Conservation (phyloP, 2,113 vertebrate species). For the Micronycteris hirsuta region DNA sequence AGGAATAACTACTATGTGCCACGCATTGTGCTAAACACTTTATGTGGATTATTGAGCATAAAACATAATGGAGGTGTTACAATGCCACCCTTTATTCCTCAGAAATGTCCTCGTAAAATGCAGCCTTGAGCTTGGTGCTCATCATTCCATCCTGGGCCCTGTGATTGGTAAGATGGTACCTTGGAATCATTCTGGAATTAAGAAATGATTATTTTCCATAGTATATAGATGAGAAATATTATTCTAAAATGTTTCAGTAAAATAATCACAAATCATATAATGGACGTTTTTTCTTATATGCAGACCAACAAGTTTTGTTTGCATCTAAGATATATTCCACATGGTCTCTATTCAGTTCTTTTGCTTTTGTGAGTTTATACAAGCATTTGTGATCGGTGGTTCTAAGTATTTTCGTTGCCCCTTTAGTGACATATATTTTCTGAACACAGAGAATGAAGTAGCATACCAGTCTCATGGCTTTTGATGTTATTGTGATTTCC, state of each 20-base stretch:
- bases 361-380: neutral
- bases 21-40: neutral
- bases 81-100: neutral
- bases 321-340: neutral
- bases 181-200: neutral
- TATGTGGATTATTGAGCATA: neutral
- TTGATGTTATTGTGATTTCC: slow-evolving; percentile 59
- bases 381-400: neutral
- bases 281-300: neutral
- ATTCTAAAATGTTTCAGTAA: neutral
- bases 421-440: slow-evolving; percentile 38
- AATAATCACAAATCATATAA: neutral
- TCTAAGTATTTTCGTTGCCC: slow-evolving; percentile 46
- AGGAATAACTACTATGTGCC: neutral
- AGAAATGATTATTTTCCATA: neutral
- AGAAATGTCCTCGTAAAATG: neutral
- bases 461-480: slow-evolving; percentile 46
- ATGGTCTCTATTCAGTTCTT: neutral
- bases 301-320: neutral
- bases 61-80: neutral
- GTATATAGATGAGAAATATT: neutral
- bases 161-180: neutral
- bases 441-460: slow-evolving; percentile 44
- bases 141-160: neutral
- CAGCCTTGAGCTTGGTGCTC: neutral